Conservation (phyloP, 2,113 vertebrate species). For the Podocnemis expansa region DNA sequence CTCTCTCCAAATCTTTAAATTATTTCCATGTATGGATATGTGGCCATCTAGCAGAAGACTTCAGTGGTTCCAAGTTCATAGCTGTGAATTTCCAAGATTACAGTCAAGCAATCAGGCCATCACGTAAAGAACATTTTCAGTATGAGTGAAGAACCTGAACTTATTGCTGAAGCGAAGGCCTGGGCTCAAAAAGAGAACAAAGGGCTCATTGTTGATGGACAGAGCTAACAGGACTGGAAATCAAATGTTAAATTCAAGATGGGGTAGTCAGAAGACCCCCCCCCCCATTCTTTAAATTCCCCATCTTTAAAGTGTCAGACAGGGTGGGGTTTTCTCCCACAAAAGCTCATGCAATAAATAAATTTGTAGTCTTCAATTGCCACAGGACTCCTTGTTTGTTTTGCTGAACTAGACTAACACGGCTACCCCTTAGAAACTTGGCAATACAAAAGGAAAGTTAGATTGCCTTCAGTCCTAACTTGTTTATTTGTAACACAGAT, state of each 20-base stretch:
- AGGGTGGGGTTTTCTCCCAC: no score
- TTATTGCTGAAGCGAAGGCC: background rate
- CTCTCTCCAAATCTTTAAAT: background rate
- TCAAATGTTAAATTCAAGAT: background rate
- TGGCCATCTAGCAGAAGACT: background rate
- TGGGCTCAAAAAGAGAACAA: no score
- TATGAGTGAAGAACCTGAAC: background rate
- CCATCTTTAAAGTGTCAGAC: no score
- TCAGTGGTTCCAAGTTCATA: background rate
- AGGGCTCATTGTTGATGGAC: background rate
- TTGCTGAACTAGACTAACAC: no score
- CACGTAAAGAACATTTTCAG: background rate
- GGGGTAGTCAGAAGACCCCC: background rate
- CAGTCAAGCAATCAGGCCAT: background rate
- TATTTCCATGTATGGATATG: background rate
- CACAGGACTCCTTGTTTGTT: no score
- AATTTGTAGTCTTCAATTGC: no score
- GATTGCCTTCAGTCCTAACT: background rate
- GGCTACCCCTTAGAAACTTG: no score
- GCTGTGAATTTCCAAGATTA: background rate
- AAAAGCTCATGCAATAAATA: no score
- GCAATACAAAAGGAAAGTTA: background rate
- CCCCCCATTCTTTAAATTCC: no score
- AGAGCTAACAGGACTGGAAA: background rate
- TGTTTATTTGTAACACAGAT: background rate